Evolutionary conservation across 2,113 vertebrate genomes (phyloP), one percentile per base, ranked within the genome.

Genomic region (Saguinus imperator): DNA sequence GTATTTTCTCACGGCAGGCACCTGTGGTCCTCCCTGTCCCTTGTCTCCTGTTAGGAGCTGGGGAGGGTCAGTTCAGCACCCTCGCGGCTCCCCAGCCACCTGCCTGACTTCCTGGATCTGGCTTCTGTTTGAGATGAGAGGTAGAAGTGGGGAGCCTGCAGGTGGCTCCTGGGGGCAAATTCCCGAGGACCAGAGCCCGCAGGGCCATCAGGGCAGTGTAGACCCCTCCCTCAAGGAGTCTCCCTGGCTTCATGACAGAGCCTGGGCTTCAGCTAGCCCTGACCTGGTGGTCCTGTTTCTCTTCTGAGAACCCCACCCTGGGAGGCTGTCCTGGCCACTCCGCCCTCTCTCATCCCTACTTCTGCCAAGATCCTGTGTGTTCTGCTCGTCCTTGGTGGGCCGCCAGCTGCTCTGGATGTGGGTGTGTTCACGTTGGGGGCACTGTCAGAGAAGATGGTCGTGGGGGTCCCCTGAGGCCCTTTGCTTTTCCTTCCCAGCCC

Each of bases 381-480:
- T 4, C n/a, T 27, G 1, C 48, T 13, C 6, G 11, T 17, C 16
- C 37, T 48, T 4, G 4, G 52, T n/a, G 66, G 66, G 40, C 40
- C 25, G 45, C 45, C 5, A 32, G 61, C 27, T 13, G 61, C 61
- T 64, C 27, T 64, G 61, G 27, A 64, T 64, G 61, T 64, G 16
- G 17, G 12, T 0, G 8, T 64, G 61, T 64, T 43, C 2, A 45
- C 0, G 6, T 35, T 43, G 9, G 29, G 29, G 13, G 12, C 21
- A 40, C 40, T 79, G 45, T 48, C 1, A 4, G 21, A 48, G 48
- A 48, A 48, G 48, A 11, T 8, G 40, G n/a, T 48, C 4, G 18
- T 4, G 4, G 20, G 45, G 17, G 18, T 25, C 1, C 12, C 9
- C 13, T 1, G 0, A 5, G 35, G 1, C 13, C 8, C n/a, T 43